Evolutionary conservation across 2,888 invertebrate genomes (phyloP), one percentile per base, ranked within the genome.

Genomic region (Acleris sparsana): DNA sequence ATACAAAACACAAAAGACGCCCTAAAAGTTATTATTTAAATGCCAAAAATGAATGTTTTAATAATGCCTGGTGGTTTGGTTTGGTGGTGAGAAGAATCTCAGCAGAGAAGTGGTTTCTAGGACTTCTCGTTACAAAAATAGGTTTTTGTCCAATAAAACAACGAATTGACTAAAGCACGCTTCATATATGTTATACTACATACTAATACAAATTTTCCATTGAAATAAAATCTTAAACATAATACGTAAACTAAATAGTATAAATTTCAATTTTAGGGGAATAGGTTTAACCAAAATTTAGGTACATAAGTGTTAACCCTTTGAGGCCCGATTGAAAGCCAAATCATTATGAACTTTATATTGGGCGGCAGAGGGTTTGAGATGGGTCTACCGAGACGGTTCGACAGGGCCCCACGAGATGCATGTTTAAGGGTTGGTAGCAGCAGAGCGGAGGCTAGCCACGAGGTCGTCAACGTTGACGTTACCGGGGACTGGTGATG

Each of bases 391-490:
- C 33, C 9, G 33, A 33, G 33, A 13, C 13, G 3, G 33, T 33
- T 11, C 3, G 11, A 33, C 39, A 39, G 13, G 13, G 39, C 4
- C 33, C 11, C 4, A 13, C 13, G 39, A 4, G 39, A 25, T 52
- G 44, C 51, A 17, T 18, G 55, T n/a, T 67, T 68, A 70, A 3
- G 69, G 67, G 22, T 67, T 71, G 55, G 69, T 67, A 61, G 74
- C 73, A 17, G 80, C 81, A 0, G 78, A 71, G 0, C 80, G 72
- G 0, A 90, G 75, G 7, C 74, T 77, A 0, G 77, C 72, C 0
- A 89, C 63, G 0, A 90, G 70, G 0, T 85, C 81, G 0, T 76
- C 72, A 0, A 86, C 70, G 66, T 88, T 79, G 3, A 89, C 70
- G 52, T 84, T 20, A 0, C 76, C 16, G 0, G 89, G 89, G 0